Percentiles rank a stretch among this genome's conserved stretches.
Conservation (phyloP, 1,140 invertebrate genomes). For the Trachymyrmex cornetzi region DNA sequence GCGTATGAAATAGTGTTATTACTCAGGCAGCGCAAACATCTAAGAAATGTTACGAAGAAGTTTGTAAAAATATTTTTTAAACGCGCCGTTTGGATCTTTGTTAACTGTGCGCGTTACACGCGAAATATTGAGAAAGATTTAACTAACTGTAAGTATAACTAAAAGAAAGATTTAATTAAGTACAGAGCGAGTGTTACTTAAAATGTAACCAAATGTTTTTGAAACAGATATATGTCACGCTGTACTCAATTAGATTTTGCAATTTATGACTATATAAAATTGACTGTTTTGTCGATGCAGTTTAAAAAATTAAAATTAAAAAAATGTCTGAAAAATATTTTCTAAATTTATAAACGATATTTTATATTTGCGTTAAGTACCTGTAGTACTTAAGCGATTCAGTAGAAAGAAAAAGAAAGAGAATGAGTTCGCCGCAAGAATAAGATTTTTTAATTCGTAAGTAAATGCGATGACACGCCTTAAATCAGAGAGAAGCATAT, state of each 20-base stretch:
- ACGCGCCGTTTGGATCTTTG: neutral
- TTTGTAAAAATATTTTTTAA: neutral
- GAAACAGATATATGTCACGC: neutral
- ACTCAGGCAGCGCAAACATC: neutral
- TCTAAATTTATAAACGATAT: neutral
- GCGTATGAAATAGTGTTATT: slow-evolving; percentile 38
- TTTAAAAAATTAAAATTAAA: neutral
- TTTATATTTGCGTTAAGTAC: neutral
- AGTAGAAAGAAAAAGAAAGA: neutral
- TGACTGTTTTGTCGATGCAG: neutral
- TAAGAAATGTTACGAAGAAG: neutral
- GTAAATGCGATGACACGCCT: neutral
- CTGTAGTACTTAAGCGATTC: neutral
- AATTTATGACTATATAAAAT: neutral
- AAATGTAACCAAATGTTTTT: neutral
- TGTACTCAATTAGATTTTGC: neutral
- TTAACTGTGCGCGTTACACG: neutral
- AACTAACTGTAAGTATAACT: slow-evolving; percentile 7
- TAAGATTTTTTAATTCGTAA: neutral
- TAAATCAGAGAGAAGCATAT: neutral
- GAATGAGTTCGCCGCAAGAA: neutral
- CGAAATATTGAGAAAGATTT: neutral
- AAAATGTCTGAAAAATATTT: neutral
- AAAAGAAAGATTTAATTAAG: neutral
- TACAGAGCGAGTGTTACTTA: neutral